Evolutionary conservation across 2,113 vertebrate species (phyloP).

Genomic region (cattle (Bos taurus)): ARS-UCD2.0 NC_037356.1:20880501-20881000

Average conservation of each 20-base stretch:
- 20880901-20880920: neutral
- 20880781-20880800: neutral
- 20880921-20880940: neutral
- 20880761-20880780: neutral
- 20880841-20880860: neutral
- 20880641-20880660: neutral
- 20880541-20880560: neutral
- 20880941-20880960: neutral
- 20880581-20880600: neutral
- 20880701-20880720: neutral
- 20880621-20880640: neutral
- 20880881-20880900: neutral
- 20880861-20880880: neutral
- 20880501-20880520: neutral
- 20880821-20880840: neutral
- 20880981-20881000: neutral
- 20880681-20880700: fast-evolving
- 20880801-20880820: neutral
- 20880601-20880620: neutral
- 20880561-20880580: neutral
- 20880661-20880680: neutral
- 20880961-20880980: neutral
- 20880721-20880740: neutral
- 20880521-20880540: neutral
- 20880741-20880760: neutral